These are phyloP conservation scores for Agonopterix heracliana DNA, from an alignment of 2,888 invertebrate genomes.

Conservation along the genomic window DNA sequence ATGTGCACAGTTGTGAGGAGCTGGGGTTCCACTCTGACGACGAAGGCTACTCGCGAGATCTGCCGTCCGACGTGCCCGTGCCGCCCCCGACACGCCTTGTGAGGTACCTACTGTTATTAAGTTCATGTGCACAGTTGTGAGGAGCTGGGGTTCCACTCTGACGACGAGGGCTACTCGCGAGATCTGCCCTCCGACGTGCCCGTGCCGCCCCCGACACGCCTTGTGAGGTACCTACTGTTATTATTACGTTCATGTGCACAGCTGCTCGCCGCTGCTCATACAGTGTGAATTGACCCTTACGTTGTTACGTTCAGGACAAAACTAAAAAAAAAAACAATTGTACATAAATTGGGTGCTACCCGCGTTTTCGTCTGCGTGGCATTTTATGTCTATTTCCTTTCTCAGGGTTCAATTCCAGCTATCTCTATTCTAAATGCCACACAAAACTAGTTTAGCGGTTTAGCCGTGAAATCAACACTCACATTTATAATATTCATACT, in stretches of 20 bases:
- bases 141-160: no score
- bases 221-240: background rate
- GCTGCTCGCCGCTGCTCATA: no score
- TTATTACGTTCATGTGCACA: no score
- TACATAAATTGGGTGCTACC: background rate
- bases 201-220: constrained; percentile 35
- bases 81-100: constrained; percentile 35
- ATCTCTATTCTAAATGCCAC: no score
- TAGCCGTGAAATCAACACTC: no score
- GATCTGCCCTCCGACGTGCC: constrained; percentile 15
- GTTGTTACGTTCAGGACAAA: no score
- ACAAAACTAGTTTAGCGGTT: no score
- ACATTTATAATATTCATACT: no score
- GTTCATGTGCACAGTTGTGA: no score
- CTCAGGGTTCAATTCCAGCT: no score
- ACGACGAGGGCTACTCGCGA: no score
- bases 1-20: background rate
- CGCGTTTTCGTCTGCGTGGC: background rate
- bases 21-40: constrained; percentile 94
- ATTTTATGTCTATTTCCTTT: background rate
- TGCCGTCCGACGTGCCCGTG: constrained; percentile 14
- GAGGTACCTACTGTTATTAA: background rate
- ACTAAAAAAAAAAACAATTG: background rate
- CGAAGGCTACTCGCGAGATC: constrained; percentile 85
- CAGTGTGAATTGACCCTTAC: no score